phyloP scores from a whole-genome alignment of 2,888 invertebrate species.

The Cerceris ruficornis region DNA sequence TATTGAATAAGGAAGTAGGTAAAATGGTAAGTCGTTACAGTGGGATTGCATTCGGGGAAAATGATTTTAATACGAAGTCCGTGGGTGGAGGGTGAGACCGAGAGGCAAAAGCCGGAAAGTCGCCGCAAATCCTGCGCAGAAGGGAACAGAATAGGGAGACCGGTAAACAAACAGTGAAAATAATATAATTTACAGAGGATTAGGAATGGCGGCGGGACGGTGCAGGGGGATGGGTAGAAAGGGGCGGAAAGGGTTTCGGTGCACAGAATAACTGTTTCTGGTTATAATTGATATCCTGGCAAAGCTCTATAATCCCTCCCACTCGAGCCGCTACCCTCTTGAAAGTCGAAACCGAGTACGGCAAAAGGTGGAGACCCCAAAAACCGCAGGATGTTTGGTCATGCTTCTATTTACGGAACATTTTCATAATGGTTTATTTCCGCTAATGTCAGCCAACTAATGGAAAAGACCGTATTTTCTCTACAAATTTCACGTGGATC shows the following conservation, averaged over 20 bases:
- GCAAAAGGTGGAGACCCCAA: slow-evolving; percentile 73
- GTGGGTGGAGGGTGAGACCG: slow-evolving; percentile 51
- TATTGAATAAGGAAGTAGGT: neutral
- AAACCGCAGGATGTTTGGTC: slow-evolving; percentile 70
- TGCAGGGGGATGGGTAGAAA: slow-evolving; percentile 56
- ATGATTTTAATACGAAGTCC: slow-evolving; percentile 67
- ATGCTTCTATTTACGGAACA: slow-evolving; percentile 70
- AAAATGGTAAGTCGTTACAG: slow-evolving; percentile 23
- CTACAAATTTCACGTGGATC: slow-evolving; percentile 36
- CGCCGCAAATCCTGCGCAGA: slow-evolving; percentile 80
- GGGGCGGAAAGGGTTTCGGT: slow-evolving; percentile 76
- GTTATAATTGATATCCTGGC: slow-evolving; percentile 82
- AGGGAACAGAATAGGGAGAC: slow-evolving; percentile 76
- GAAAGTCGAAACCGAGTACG: slow-evolving; percentile 76
- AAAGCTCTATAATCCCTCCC: slow-evolving; percentile 81
- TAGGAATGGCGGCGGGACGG: slow-evolving; percentile 76
- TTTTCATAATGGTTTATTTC: slow-evolving; percentile 69
- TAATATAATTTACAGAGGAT: slow-evolving; percentile 82
- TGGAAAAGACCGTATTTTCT: slow-evolving; percentile 52
- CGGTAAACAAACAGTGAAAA: slow-evolving; percentile 82
- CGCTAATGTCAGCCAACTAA: slow-evolving; percentile 60
- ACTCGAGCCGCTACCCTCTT: slow-evolving; percentile 75
- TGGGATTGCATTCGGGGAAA: slow-evolving; percentile 53
- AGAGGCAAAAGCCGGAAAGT: slow-evolving; percentile 78
- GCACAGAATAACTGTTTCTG: slow-evolving; percentile 81